Evolutionary conservation across 2,113 vertebrate species (phyloP), one percentile per base, ranked within the genome.

Genomic region (Tetraodon nigroviridis): DNA sequence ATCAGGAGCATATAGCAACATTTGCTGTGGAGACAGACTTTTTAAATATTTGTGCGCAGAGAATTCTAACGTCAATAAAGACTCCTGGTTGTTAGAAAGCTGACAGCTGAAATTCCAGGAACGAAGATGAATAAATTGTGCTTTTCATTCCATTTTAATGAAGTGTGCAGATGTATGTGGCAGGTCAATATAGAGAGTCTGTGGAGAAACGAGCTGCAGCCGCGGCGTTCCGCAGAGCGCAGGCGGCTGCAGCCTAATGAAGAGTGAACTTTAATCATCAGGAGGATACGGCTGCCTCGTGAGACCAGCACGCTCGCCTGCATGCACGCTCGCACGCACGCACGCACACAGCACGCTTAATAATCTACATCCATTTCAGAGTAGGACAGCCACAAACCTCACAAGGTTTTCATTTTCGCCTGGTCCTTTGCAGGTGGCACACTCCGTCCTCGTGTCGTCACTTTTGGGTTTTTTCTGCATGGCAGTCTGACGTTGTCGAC

Each of bases 361-460:
- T 56, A 68, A 56, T 41, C 54, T n/a, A 47, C 14, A 46, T n/a
- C 15, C 44, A 46, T 22, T 47, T 14, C 13, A 22, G 10, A 21
- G 10, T 3, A 13, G 3, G 32, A 44, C 62, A 72, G 55, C 11
- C 19, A 0, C 88, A 75, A 91, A 98, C 96, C 96, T 97, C 82
- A 99, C 96, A 44, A 99, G 91, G 89, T 98, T 99, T 80, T 99
- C 96, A 71, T 97, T 98, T 89, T 98, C 96, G 17, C 95, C 96
- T 4, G 92, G 94, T 44, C 94, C 94, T 82, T 94, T 96, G 89
- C 96, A 98, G 51, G 93, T 93, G 55, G 92, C 90, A 81, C 95
- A 98, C 70, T 98, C 96, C 6, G 96, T 99, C 72, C 96, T 90
- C 7, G 90, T 90, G 83, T 98, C 96, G 53, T 99, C 96, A 0